A percentile compares a stretch with the other conserved stretches of the same genome.
These are phyloP conservation scores for Hydractinia echinata DNA, from an alignment of 30 jellyfish, hydroid and myxozoan genomes.

Conservation along the genomic window DNA sequence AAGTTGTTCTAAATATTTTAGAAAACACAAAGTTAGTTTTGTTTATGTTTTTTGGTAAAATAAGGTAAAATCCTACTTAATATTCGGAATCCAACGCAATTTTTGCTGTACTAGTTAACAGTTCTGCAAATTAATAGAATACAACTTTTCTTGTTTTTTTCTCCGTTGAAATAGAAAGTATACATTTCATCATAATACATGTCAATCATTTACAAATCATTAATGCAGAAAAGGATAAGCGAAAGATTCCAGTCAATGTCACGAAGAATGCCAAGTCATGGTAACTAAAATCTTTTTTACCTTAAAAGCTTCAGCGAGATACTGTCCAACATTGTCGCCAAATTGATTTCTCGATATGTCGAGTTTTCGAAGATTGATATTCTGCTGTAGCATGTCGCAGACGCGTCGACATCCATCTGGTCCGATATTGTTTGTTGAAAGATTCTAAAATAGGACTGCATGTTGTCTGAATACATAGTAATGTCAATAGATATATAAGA, in stretches of 20 bases:
- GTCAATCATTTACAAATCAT: no score
- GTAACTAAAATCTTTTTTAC: background rate
- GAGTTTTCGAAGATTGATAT: conserved; percentile 32
- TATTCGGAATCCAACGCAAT: no score
- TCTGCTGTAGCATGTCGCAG: conserved; percentile 56
- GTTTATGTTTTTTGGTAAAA: no score
- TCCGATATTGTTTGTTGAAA: conserved; percentile 45
- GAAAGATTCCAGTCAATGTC: no score
- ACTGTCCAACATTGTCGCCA: conserved; percentile 61
- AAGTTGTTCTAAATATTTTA: conserved; percentile 43
- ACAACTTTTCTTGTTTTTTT: no score
- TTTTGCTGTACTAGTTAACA: no score
- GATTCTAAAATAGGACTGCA: conserved; percentile 39
- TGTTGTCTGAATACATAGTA: background rate
- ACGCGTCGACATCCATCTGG: conserved; percentile 57
- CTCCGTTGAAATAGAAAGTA: no score
- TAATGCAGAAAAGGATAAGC: no score
- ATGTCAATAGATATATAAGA: background rate
- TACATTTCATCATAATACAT: no score
- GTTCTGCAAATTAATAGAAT: no score
- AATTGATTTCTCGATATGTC: conserved; percentile 58
- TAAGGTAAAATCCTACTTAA: no score
- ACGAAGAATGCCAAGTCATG: no score
- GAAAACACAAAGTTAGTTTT: background rate
- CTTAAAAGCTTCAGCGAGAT: conserved; percentile 63